A percentile compares a stretch with the other conserved stretches of the same genome.
phyloP scores from a whole-genome alignment of 2,797 vertebrate species.

The Intellagama lesueurii region DNA sequence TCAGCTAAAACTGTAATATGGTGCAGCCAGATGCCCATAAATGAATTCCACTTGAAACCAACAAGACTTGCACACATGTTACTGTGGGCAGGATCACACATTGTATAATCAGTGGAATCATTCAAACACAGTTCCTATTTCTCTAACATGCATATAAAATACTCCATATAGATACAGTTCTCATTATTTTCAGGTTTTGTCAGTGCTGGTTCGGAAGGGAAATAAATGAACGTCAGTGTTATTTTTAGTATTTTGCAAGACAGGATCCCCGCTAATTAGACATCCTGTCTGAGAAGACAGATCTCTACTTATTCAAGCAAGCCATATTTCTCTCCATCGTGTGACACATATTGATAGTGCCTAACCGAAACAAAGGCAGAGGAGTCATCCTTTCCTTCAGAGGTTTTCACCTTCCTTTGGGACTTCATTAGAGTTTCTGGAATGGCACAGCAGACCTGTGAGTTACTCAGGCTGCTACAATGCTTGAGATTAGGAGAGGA shows the following conservation, averaged over 20 bases:
- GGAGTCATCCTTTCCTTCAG: neutral
- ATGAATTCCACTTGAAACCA: neutral
- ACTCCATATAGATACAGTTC: neutral
- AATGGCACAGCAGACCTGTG: conserved; percentile 9
- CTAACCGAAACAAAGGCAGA: conserved; percentile 31
- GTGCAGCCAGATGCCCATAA: neutral
- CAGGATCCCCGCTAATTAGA: neutral
- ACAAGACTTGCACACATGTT: neutral
- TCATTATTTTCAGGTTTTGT: conserved; percentile 9
- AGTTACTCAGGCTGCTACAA: conserved; percentile 16
- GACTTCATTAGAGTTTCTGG: conserved; percentile 54
- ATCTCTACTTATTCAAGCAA: conserved; percentile 30
- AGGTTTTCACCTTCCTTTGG: conserved; percentile 53
- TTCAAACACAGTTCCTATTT: neutral
- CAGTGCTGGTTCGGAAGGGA: neutral
- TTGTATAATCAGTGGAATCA: fast-evolving
- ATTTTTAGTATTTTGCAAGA: conserved; percentile 23
- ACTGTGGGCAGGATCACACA: neutral
- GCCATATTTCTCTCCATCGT: conserved; percentile 13
- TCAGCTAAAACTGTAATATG: neutral
- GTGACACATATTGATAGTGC: neutral
- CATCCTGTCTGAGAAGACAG: conserved; percentile 12
- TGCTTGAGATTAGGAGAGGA: neutral
- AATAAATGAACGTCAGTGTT: neutral
- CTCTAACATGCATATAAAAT: neutral